Conservation (phyloP, 1,140 invertebrate species). For the Magallana ariakensis region DNA sequence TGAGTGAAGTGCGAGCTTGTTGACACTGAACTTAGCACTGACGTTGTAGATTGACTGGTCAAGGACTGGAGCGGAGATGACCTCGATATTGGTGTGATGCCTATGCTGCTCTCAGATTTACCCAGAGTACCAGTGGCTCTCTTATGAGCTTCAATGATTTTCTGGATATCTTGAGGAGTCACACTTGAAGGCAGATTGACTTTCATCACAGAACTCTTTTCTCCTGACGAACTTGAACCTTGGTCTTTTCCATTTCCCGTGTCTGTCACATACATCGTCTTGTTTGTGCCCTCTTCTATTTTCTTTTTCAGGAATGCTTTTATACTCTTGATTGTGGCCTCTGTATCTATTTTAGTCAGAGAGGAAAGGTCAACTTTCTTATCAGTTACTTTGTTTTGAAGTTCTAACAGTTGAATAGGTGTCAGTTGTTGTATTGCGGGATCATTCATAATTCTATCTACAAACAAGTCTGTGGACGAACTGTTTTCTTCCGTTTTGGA, state of each 20-base stretch:
- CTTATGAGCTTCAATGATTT: slow-evolving; percentile 37
- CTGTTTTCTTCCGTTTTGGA: not conserved
- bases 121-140: slow-evolving; percentile 15
- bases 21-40: not conserved
- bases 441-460: slow-evolving; percentile 24
- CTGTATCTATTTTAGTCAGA: not conserved
- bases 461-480: not conserved
- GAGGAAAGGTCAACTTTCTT: slow-evolving; percentile 6
- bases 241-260: not conserved
- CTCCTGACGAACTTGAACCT: not conserved
- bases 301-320: not conserved
- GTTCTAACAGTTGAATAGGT: slow-evolving; percentile 18
- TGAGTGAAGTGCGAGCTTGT: slow-evolving; percentile 31
- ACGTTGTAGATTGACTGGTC: slow-evolving; percentile 7
- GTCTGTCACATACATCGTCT: slow-evolving; percentile 1
- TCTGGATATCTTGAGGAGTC: slow-evolving; percentile 35
- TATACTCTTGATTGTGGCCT: slow-evolving; percentile 24
- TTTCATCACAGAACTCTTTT: slow-evolving; percentile 36
- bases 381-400: slow-evolving; percentile 25
- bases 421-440: not conserved
- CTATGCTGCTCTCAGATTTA: not conserved
- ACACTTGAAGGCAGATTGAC: slow-evolving; percentile 31
- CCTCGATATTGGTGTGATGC: slow-evolving; percentile 7
- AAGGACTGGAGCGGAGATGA: not conserved
- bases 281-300: slow-evolving; percentile 22